Evolutionary conservation across 2,113 vertebrate species (phyloP).

Genomic region (Oplegnathus fasciatus): DNA sequence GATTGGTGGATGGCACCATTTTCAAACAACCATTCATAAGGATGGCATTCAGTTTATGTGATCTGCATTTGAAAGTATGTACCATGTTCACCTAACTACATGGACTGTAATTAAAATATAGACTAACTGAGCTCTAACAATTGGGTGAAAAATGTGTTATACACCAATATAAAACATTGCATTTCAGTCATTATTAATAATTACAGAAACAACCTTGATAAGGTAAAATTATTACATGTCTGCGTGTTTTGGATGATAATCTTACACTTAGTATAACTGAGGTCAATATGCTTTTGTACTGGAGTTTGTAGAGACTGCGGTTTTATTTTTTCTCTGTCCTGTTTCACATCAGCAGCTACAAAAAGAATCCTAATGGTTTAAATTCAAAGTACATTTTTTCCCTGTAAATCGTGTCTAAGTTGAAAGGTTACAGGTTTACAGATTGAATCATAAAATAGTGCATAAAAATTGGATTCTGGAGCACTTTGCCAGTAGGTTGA

Average conservation of each 20-base stretch:
- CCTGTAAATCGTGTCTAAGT: not conserved
- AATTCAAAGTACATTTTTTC: not conserved
- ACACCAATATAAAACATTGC: too few species aligned
- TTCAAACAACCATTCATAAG: not conserved
- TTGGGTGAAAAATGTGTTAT: not conserved
- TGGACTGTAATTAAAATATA: not conserved
- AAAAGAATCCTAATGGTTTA: not conserved
- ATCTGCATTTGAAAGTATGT: not conserved
- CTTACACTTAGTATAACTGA: not conserved
- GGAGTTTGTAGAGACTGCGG: too few species aligned
- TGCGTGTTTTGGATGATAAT: not conserved
- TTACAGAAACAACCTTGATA: not conserved
- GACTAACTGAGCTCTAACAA: not conserved
- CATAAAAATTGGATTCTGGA: constrained; percentile 80
- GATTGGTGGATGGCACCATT: not conserved
- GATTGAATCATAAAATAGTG: constrained; percentile 67
- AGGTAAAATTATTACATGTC: not conserved
- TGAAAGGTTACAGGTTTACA: constrained; percentile 11
- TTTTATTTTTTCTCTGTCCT: not conserved
- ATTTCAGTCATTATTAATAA: too few species aligned
- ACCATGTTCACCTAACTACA: not conserved
- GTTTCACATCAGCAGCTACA: not conserved
- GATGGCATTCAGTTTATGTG: not conserved
- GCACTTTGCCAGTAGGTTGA: constrained; percentile 82
- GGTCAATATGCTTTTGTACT: too few species aligned